Conservation (phyloP, 2,888 invertebrate species). For the Hyalella azteca region DNA sequence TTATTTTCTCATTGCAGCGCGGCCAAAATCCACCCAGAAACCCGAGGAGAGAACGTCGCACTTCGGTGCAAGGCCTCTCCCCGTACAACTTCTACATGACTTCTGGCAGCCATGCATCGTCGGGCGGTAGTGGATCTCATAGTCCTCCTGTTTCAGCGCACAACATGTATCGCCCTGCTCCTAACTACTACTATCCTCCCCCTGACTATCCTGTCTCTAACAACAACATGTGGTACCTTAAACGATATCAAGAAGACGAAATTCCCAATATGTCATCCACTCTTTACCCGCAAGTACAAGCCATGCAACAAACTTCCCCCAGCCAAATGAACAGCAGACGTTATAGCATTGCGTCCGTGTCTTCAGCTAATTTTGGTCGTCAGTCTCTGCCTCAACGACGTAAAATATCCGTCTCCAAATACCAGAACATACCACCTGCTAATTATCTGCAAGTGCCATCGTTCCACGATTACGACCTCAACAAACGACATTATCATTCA, state of each 20-base stretch:
- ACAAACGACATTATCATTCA: neutral
- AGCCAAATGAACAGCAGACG: neutral
- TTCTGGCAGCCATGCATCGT: neutral
- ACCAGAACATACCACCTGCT: conserved; percentile 22
- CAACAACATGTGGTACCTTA: neutral
- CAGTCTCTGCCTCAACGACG: neutral
- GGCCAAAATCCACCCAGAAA: neutral
- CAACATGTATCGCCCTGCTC: neutral
- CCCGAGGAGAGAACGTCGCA: neutral
- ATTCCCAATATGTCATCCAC: conserved; percentile 25
- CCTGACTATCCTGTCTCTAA: neutral
- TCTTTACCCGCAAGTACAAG: conserved; percentile 7
- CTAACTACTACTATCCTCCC: neutral
- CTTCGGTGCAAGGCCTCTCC: neutral
- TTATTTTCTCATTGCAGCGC: neutral
- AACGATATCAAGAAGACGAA: conserved; percentile 21
- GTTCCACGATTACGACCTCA: conserved; percentile 12
- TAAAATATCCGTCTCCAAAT: conserved; percentile 24
- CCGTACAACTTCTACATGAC: neutral
- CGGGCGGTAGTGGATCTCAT: neutral
- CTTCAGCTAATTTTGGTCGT: neutral
- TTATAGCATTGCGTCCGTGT: conserved; percentile 14
- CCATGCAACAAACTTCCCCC: neutral
- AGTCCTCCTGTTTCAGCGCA: neutral
- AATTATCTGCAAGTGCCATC: conserved; percentile 33